A percentile compares a stretch with the other conserved stretches of the same genome.
Evolutionary conservation across 2,888 invertebrate genomes (phyloP).

Genomic region (Erannis defoliaria): DNA sequence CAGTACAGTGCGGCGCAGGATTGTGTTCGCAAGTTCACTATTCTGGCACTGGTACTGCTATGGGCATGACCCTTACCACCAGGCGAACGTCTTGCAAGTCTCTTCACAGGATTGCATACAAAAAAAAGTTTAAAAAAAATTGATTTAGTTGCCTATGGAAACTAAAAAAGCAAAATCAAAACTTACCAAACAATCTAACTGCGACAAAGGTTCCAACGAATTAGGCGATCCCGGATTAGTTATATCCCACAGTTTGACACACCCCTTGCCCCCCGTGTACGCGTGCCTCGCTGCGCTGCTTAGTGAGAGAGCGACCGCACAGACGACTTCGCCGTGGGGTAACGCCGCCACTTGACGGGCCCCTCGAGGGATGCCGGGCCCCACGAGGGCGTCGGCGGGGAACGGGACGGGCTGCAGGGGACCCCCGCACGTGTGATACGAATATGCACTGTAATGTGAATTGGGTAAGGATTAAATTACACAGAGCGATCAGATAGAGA

Average conservation of each 20-base stretch:
- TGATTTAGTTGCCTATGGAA: too few species aligned
- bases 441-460: conserved; percentile 91
- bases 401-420: conserved; percentile 97
- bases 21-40: too few species aligned
- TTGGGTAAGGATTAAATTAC: conserved; percentile 4
- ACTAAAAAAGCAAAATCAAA: conserved; percentile 17
- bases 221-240: conserved; percentile 94
- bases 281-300: conserved; percentile 93
- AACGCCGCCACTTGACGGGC: conserved; percentile 96
- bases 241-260: conserved; percentile 99
- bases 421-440: conserved; percentile 97
- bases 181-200: conserved; percentile 94
- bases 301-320: conserved; percentile 96
- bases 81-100: too few species aligned
- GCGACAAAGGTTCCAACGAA: conserved; percentile 95
- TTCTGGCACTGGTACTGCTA: too few species aligned
- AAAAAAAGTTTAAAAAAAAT: neutral
- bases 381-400: conserved; percentile 96
- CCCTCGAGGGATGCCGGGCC: conserved; percentile 97
- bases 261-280: conserved; percentile 99
- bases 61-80: too few species aligned
- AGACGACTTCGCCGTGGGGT: conserved; percentile 98
- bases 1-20: too few species aligned
- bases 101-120: neutral
- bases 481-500: neutral